Conservation (phyloP, 2,888 invertebrate species). For the Catocala fraxini region DNA sequence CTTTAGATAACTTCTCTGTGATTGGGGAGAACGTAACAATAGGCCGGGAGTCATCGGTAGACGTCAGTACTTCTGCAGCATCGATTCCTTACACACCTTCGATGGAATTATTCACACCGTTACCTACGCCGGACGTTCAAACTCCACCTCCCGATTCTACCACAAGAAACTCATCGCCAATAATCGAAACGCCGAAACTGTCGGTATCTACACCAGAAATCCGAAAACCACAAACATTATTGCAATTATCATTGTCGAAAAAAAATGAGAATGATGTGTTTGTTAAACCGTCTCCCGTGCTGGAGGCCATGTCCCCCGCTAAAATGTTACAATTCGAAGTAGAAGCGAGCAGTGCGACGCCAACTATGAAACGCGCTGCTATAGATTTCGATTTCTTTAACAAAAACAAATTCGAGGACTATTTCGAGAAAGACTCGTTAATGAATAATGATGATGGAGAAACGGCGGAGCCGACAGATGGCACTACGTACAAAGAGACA, state of each 20-base stretch:
- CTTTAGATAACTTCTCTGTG: conserved; percentile 72
- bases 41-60: conserved; percentile 63
- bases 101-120: conserved; percentile 47
- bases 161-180: conserved; percentile 53
- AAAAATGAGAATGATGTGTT: conserved; percentile 71
- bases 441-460: conserved; percentile 42
- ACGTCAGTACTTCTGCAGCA: conserved; percentile 43
- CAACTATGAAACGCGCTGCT: conserved; percentile 81
- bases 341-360: conserved; percentile 72
- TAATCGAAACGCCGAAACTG: conserved; percentile 65
- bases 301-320: conserved; percentile 80
- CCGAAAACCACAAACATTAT: conserved; percentile 58
- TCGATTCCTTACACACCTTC: conserved; percentile 54
- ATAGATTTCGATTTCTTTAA: conserved; percentile 80
- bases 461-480: conserved; percentile 41
- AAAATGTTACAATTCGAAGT: conserved; percentile 82
- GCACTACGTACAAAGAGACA: conserved; percentile 65
- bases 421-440: conserved; percentile 62
- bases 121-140: conserved; percentile 51
- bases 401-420: conserved; percentile 74
- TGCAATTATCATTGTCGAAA: conserved; percentile 71
- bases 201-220: conserved; percentile 46
- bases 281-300: conserved; percentile 75
- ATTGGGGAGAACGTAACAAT: conserved; percentile 82
- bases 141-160: conserved; percentile 40